phyloP scores from a whole-genome alignment of 2,113 vertebrate species.

The Cromileptes altivelis region DNA sequence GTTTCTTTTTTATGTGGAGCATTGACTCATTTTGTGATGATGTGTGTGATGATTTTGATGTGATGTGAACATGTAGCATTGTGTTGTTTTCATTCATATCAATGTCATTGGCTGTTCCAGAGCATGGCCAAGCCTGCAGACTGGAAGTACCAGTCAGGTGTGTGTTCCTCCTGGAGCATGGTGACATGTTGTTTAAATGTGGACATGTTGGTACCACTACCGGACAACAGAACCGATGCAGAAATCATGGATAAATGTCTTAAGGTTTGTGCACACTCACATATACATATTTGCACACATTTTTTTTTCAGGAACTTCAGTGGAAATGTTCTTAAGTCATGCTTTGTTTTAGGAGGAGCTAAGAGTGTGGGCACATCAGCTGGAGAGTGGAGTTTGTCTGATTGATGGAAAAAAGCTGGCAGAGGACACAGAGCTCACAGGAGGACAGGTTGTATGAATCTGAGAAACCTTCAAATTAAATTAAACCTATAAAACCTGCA shows the following conservation, averaged over 20 bases:
- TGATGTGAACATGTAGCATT: not conserved
- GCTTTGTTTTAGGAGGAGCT: conserved; percentile 88
- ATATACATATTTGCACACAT: not conserved
- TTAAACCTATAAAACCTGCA: not conserved
- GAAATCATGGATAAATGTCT: conserved; percentile 85
- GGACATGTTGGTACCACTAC: conserved; percentile 89
- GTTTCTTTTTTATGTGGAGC: too few species aligned
- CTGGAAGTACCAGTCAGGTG: conserved; percentile 92
- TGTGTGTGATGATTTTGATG: too few species aligned
- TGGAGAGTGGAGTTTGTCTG: conserved; percentile 88
- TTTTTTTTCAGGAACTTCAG: not conserved
- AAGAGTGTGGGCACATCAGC: conserved; percentile 89
- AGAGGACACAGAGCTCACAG: conserved; percentile 87
- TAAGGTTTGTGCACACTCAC: conserved; percentile 81
- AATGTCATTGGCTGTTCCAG: conserved; percentile 71
- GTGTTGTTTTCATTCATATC: not conserved
- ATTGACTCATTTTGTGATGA: too few species aligned
- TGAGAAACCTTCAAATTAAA: too few species aligned
- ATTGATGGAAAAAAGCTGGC: conserved; percentile 89
- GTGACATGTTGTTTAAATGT: conserved; percentile 89
- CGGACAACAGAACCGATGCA: conserved; percentile 69
- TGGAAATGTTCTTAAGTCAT: conserved; percentile 15
- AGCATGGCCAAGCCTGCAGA: conserved; percentile 93
- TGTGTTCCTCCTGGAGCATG: conserved; percentile 88
- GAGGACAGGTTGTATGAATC: conserved; percentile 85